phyloP scores from a whole-genome alignment of 2,797 vertebrate species.

The Fringilla coelebs region DNA sequence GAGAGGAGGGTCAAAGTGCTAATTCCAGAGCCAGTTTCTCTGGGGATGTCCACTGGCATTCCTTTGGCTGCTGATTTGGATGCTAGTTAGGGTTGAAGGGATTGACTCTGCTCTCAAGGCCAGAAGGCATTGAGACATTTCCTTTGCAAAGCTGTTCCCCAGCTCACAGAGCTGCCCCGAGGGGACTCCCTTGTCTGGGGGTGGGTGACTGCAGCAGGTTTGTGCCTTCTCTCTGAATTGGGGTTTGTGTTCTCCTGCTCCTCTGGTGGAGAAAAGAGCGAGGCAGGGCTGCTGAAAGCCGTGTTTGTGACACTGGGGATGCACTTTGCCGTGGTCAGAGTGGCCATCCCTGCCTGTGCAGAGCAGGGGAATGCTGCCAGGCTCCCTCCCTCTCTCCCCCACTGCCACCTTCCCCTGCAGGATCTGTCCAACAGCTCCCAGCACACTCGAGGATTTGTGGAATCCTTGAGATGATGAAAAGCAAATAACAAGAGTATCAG shows the following conservation, averaged over 20 bases:
- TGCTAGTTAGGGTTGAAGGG: constrained; percentile 1
- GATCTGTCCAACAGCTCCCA: background rate
- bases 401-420: background rate
- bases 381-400: background rate
- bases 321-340: background rate
- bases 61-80: background rate
- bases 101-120: constrained; percentile 2
- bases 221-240: background rate
- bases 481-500: background rate
- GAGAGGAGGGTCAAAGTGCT: background rate
- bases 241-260: background rate
- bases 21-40: background rate
- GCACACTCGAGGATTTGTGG: background rate
- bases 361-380: background rate
- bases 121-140: background rate
- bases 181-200: background rate
- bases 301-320: background rate
- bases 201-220: background rate
- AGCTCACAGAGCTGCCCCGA: background rate
- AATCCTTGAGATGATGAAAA: background rate
- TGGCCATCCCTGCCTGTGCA: background rate
- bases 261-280: background rate
- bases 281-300: background rate
- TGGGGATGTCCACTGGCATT: background rate
- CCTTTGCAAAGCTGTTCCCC: background rate